Conservation (phyloP, 2,113 vertebrate species). For the Burhinus oedicnemus region DNA sequence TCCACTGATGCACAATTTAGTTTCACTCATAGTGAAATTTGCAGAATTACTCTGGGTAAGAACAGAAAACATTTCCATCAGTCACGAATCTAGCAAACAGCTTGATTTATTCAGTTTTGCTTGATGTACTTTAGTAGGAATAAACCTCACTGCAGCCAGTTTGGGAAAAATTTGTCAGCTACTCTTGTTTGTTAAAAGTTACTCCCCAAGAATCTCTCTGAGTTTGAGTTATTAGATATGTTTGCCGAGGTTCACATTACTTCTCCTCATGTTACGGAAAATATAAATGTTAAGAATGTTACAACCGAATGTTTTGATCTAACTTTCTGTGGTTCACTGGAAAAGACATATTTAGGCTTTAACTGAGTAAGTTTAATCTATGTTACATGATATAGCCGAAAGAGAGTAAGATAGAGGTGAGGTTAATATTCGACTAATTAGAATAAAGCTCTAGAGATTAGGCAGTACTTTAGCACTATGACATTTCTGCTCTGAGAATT, state of each 20-base stretch:
- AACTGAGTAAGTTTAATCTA: neutral
- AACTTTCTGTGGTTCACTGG: neutral
- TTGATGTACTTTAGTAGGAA: neutral
- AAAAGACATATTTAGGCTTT: neutral
- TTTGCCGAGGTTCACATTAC: neutral
- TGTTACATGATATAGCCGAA: neutral
- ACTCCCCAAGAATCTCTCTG: neutral
- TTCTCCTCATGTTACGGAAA: neutral
- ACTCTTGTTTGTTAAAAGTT: neutral
- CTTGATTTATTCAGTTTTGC: neutral
- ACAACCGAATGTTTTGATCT: neutral
- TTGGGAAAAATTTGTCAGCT: neutral
- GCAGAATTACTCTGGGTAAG: neutral
- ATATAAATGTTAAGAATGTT: neutral
- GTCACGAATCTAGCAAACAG: neutral
- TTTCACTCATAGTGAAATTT: neutral
- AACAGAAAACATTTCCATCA: neutral
- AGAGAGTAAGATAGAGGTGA: neutral
- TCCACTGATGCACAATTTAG: neutral
- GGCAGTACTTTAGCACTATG: neutral
- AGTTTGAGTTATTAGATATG: neutral
- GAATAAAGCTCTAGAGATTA: neutral
- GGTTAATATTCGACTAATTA: neutral
- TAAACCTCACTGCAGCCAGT: neutral
- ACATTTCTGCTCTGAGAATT: neutral